Percentiles rank a stretch among this genome's conserved stretches.
Evolutionary conservation across 2,113 vertebrate species (phyloP).

Genomic region (Oryzias curvinotus): DNA sequence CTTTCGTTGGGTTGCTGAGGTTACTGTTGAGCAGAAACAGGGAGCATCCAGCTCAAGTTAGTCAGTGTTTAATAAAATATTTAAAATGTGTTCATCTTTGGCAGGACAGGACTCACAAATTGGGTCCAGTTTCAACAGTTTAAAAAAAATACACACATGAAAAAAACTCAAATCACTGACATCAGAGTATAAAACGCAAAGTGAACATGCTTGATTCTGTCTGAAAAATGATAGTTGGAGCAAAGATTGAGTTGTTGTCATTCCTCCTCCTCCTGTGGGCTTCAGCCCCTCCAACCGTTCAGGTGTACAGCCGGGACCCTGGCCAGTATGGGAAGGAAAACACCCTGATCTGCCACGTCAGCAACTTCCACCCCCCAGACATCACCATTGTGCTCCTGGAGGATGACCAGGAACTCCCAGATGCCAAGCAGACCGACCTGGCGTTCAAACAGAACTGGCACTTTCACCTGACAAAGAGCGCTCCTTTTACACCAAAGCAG

Average conservation of each 20-base stretch:
- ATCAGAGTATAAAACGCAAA: too few relatives aligned
- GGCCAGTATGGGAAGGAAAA: constrained; percentile 44
- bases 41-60: too few relatives aligned
- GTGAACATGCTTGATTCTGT: too few relatives aligned
- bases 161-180: too few relatives aligned
- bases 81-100: too few relatives aligned
- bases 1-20: too few relatives aligned
- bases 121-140: too few relatives aligned
- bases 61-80: too few relatives aligned
- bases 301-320: constrained; percentile 75
- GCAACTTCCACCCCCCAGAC: constrained; percentile 81
- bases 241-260: not conserved
- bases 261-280: not conserved
- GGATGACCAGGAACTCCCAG: not conserved
- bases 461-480: constrained; percentile 78
- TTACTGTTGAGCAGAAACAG: too few relatives aligned
- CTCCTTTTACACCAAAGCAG: not conserved
- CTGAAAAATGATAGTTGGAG: too few relatives aligned
- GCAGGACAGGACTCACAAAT: too few relatives aligned
- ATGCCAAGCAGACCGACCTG: constrained; percentile 65
- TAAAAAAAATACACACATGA: too few relatives aligned
- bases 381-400: constrained; percentile 73
- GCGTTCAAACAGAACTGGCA: constrained; percentile 82
- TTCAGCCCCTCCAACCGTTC: constrained; percentile 66
- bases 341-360: constrained; percentile 80